Base-by-base conservation (phyloP, 1,140 invertebrate genomes). In the Drosophila pseudoobscura region DNA sequence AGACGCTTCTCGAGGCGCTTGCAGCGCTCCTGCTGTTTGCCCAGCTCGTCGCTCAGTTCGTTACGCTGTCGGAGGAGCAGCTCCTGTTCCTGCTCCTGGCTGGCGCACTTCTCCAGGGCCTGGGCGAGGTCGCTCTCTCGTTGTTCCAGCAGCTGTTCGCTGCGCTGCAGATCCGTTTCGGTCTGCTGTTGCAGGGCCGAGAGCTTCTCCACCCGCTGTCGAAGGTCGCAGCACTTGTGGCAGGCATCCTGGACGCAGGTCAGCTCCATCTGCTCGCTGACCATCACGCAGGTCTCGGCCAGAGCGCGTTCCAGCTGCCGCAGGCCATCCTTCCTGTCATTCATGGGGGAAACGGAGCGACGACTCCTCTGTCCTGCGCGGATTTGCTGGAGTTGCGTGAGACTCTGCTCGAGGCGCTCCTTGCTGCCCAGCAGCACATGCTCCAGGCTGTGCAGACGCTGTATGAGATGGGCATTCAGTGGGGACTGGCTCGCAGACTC, bases 1-100 rank as follows among this genome's bases (percentile, higher is more conserved):
- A 96, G 91, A 15, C 95, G 92, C 29, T 94, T 93, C 84, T 96
- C 95, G 47, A 96, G 88, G 45, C 94, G 94, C 59, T 93, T 93
- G n/a, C 94, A 94, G 20, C 94, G 93, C 74, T 96, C 95, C 43
- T 93, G 92, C 64, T 94, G 92, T 58, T 90, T 92, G 22, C 93
- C 92, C 75, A 93, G 79, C 51, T 93, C 92, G 2, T 90, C 88
- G 50, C 91, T 92, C 2, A 94, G 80, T 13, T 93, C 78, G 15
- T 78, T 73, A 11, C 90, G 75, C 56, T 91, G 80, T 24, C 83
- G 64, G 29, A 91, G 43, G 7, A 91, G 59, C 31, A 89, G 45
- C 41, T 78, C 75, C 53, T 91, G 77, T 44, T 90, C 73, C 26
- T 91, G 78, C 44, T 92, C 78, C 43, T 91, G 83, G 8, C 58